Evolutionary conservation across 2,888 invertebrate genomes (phyloP).

Genomic region (Schizotus pectinicornis): DNA sequence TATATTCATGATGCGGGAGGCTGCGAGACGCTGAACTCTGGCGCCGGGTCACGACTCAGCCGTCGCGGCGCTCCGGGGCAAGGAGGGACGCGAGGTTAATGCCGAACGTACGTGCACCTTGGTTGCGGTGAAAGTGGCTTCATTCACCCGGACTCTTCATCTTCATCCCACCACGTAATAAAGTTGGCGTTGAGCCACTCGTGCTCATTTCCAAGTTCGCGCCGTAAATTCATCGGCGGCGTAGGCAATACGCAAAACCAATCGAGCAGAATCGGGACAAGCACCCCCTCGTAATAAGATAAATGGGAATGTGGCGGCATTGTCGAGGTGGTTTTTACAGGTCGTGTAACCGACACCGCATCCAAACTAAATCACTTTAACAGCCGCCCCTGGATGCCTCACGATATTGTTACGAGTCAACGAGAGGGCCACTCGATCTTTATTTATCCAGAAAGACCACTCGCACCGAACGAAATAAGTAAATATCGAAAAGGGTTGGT

Average conservation of each 20-base stretch:
- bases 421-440: too few species aligned
- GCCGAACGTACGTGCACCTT: slow-evolving; percentile 16
- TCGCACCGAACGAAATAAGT: too few species aligned
- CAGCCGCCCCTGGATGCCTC: slow-evolving; percentile 21
- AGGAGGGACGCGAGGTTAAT: slow-evolving; percentile 20
- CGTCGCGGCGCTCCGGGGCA: slow-evolving; percentile 36
- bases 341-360: slow-evolving; percentile 28
- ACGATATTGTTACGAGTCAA: slow-evolving; percentile 23
- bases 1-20: slow-evolving; percentile 31
- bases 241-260: slow-evolving; percentile 9
- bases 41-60: slow-evolving; percentile 45
- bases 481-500: too few species aligned
- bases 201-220: not conserved
- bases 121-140: slow-evolving; percentile 15
- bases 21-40: slow-evolving; percentile 29
- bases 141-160: slow-evolving; percentile 1
- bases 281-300: slow-evolving; percentile 21
- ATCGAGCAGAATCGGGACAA: slow-evolving; percentile 21
- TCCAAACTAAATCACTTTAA: slow-evolving; percentile 26
- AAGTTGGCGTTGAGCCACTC: not conserved
- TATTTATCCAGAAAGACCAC: too few species aligned
- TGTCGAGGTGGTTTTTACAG: slow-evolving; percentile 26
- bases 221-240: not conserved
- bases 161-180: not conserved
- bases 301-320: slow-evolving; percentile 18